Conservation (phyloP, 92 coral and sea anemone genomes). For the Porites lobata region DNA sequence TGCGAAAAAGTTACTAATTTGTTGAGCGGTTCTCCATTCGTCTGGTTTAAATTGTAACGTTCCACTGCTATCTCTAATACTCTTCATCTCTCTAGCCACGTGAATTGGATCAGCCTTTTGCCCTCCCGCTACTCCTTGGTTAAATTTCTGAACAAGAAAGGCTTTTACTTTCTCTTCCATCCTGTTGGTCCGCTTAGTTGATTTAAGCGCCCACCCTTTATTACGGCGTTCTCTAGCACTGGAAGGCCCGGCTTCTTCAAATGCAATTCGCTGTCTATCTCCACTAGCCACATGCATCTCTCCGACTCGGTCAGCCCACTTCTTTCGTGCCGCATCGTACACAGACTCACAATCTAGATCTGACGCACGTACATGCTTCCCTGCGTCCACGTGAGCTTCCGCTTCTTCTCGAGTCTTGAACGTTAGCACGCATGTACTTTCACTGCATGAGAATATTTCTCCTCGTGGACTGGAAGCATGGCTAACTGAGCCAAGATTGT, state of each 20-base stretch:
- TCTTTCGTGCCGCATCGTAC: no score
- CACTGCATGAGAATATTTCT: slow-evolving; percentile 50
- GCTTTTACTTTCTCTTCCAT: slow-evolving; percentile 61
- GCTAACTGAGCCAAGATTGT: no score
- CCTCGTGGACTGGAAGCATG: not conserved
- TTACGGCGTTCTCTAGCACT: no score
- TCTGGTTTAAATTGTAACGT: slow-evolving; percentile 29
- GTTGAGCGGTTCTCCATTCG: no score
- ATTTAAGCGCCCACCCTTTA: slow-evolving; percentile 83
- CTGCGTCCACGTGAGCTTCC: slow-evolving; percentile 71
- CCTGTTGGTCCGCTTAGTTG: slow-evolving; percentile 12
- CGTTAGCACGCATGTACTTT: slow-evolving; percentile 52
- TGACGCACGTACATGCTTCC: slow-evolving; percentile 37
- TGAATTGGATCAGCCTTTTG: slow-evolving; percentile 64
- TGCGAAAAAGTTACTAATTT: no score
- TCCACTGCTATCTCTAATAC: slow-evolving; percentile 64
- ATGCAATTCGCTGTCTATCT: no score
- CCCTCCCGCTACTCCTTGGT: slow-evolving; percentile 54
- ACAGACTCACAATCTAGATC: slow-evolving; percentile 55
- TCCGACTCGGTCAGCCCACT: no score
- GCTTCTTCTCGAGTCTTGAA: slow-evolving; percentile 60
- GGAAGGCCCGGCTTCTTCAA: no score
- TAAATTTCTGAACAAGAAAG: slow-evolving; percentile 63
- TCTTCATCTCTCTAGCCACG: slow-evolving; percentile 80
- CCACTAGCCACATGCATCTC: no score